Evolutionary conservation across 2,888 invertebrate genomes (phyloP), one percentile per base, ranked within the genome.

Genomic region (Molorchus minor): DNA sequence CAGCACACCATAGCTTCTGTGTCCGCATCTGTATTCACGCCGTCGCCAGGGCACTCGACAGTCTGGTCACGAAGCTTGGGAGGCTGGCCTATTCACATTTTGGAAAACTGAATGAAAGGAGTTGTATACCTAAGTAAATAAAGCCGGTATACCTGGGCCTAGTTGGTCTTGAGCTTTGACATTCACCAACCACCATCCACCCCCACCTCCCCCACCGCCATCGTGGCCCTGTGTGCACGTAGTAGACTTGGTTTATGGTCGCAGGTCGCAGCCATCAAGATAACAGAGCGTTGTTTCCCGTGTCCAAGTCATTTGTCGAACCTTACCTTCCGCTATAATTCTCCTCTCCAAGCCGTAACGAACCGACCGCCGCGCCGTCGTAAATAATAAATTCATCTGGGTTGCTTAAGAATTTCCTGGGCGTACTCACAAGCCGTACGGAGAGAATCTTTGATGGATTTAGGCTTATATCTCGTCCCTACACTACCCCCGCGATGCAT

Each of bases 51-150:
- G 16, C 16, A 40, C 36, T 59, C 55, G 43, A 49, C 49, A 68
- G 56, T 46, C 69, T 46, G 64, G 69, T 71, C 71, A 71, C 71
- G 71, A 45, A 61, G 36, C 44, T 54, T 25, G n/a, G 38, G 38
- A 49, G 25, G 56, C 52, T 62, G 64, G 67, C 69, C 73, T 71
- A 74, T 75, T 74, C 75, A 75, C 72, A 75, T 75, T 75, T 74
- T 73, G 73, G 73, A 75, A 73, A 74, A 74, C 69, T 74, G 75
- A 75, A 75, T 75, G 74, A 75, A 75, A 71, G 68, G 71, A 73
- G 71, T 64, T 66, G 62, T 66, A 66, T 68, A 68, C 66, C 66
- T 68, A 66, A 68, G 60, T 65, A 61, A 62, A 55, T 41, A 52
- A 59, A 62, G 58, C 57, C 49, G 56, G 38, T 44, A 46, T 52